Percentiles rank a stretch among this genome's conserved stretches.
These are phyloP conservation scores for Oxygymnocypris stewartii DNA, from an alignment of 2,113 vertebrate genomes.

Conservation along the genomic window DNA sequence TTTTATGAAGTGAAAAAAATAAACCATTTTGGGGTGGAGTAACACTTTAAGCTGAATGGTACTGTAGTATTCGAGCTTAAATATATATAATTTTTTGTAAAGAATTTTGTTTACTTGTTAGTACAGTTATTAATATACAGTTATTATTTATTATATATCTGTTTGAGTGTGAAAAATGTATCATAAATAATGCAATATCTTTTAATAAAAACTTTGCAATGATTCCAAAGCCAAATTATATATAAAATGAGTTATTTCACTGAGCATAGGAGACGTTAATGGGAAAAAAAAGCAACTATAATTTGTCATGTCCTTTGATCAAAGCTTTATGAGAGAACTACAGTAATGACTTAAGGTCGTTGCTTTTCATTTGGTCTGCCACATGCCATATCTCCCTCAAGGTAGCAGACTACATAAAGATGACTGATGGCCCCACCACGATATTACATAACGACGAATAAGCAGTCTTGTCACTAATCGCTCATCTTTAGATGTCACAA, in stretches of 20 bases:
- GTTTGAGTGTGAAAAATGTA: background rate
- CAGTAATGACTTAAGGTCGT: constrained; percentile 14
- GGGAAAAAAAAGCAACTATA: background rate
- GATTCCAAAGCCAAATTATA: background rate
- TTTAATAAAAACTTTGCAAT: background rate
- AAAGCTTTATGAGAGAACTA: constrained; percentile 24
- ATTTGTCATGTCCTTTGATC: constrained; percentile 33
- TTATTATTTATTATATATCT: too few species aligned
- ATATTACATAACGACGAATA: constrained; percentile 32
- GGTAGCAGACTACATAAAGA: constrained; percentile 33
- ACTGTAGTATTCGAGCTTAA: too few species aligned
- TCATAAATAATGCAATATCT: background rate
- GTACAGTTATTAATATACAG: background rate
- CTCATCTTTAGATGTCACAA: constrained; percentile 48
- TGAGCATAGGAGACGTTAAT: background rate
- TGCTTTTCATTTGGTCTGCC: constrained; percentile 30
- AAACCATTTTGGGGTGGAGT: too few species aligned
- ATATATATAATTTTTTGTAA: too few species aligned
- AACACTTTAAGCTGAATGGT: too few species aligned
- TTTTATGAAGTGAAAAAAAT: too few species aligned
- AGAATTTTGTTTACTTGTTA: background rate
- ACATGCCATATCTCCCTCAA: constrained; percentile 32
- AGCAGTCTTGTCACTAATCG: constrained; percentile 22
- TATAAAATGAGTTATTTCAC: constrained; percentile 15
- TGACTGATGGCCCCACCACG: constrained; percentile 10